phyloP scores from a whole-genome alignment of 1,140 invertebrate genomes.

The Drosophila bocki region DNA sequence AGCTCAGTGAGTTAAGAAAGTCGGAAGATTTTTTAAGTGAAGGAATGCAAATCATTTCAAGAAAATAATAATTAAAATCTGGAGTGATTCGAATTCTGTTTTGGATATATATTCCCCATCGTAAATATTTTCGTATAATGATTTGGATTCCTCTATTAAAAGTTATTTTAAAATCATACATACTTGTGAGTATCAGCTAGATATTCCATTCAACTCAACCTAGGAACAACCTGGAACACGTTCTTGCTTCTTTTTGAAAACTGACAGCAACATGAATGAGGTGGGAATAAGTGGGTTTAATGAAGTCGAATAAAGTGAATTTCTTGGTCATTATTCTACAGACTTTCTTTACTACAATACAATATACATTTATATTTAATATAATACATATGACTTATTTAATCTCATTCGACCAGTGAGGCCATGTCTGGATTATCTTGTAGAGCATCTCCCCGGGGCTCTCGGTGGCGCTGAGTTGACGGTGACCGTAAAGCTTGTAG shows the following conservation, averaged over 20 bases:
- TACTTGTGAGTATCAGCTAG: not conserved
- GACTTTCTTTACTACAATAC: conserved; percentile 18
- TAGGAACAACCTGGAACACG: conserved; percentile 19
- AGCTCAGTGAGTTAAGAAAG: conserved; percentile 1
- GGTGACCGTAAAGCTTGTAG: conserved; percentile 88
- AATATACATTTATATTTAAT: conserved; percentile 8
- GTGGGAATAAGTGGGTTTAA: not conserved
- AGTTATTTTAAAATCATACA: not conserved
- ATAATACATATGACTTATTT: conserved; percentile 15
- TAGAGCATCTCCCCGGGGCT: conserved; percentile 89
- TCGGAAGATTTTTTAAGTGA: not conserved
- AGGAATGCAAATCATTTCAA: conserved; percentile 1
- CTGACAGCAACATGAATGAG: not conserved
- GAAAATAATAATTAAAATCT: no score
- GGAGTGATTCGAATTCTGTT: no score
- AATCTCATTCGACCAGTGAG: conserved; percentile 84
- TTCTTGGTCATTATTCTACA: conserved; percentile 7
- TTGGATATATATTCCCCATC: no score
- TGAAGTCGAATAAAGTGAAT: conserved; percentile 14
- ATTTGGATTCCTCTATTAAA: not conserved
- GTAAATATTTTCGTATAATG: not conserved
- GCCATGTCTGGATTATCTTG: conserved; percentile 87
- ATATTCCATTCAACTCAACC: conserved; percentile 64
- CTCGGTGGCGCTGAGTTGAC: conserved; percentile 87
- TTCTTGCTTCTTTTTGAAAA: conserved; percentile 12